phyloP scores from a whole-genome alignment of 1,140 invertebrate genomes.

The Dolichoris vasculosae region DNA sequence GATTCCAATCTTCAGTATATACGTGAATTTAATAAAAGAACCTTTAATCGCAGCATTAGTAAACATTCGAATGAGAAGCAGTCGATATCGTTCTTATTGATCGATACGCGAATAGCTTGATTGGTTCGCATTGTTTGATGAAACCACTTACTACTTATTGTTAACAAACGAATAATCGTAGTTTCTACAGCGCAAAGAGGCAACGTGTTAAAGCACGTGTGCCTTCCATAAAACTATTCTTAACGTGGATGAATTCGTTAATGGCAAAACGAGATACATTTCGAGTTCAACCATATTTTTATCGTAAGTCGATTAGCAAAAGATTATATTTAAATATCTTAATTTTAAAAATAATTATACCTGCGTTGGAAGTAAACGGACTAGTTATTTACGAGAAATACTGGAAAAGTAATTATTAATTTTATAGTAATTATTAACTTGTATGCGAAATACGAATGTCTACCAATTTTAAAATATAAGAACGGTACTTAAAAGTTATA shows the following conservation, averaged over 20 bases:
- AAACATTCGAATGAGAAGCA: neutral
- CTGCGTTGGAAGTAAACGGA: too few species aligned
- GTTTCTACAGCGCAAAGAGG: neutral
- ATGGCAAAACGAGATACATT: too few species aligned
- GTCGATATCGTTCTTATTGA: neutral
- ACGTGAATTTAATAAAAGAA: neutral
- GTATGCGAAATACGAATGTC: too few species aligned
- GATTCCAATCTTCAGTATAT: neutral
- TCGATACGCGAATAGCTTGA: constrained; percentile 12
- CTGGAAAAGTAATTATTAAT: too few species aligned
- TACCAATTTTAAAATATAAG: too few species aligned
- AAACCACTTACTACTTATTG: constrained; percentile 54
- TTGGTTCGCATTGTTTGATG: constrained; percentile 51
- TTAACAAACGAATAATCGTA: neutral
- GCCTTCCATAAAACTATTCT: neutral
- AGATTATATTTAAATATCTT: too few species aligned
- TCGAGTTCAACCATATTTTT: too few species aligned
- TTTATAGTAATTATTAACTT: too few species aligned
- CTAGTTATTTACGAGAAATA: too few species aligned
- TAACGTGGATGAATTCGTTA: neutral
- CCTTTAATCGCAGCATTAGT: neutral
- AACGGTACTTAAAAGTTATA: too few species aligned
- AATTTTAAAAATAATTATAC: too few species aligned
- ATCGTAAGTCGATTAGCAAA: too few species aligned
- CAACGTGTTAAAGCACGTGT: neutral